phyloP scores from a whole-genome alignment of 2,113 vertebrate genomes.

The Rhineura floridana region DNA sequence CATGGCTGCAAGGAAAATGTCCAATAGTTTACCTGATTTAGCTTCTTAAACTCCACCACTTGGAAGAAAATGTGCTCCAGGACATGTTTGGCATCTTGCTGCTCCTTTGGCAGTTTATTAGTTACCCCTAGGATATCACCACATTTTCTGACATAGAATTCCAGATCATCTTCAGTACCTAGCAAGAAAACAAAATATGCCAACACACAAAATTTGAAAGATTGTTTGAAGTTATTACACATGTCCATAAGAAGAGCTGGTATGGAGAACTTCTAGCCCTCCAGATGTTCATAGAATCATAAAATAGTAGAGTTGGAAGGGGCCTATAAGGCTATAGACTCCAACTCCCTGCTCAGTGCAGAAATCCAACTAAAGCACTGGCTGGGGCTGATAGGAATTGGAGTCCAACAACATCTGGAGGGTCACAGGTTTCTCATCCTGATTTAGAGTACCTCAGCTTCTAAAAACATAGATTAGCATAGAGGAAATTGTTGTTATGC shows the following conservation, averaged over 20 bases:
- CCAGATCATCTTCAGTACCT: slow-evolving; percentile 96
- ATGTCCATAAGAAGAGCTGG: accelerated
- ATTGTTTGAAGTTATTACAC: background rate
- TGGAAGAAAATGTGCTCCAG: slow-evolving; percentile 96
- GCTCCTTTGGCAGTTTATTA: slow-evolving; percentile 87
- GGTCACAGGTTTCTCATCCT: too few relatives aligned
- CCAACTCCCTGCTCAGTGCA: too few relatives aligned
- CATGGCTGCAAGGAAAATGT: background rate
- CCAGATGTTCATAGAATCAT: too few relatives aligned
- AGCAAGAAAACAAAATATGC: background rate
- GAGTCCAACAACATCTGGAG: too few relatives aligned
- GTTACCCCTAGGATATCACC: slow-evolving; percentile 93
- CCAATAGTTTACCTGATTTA: slow-evolving; percentile 87
- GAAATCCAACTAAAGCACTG: too few relatives aligned
- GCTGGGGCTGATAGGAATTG: too few relatives aligned
- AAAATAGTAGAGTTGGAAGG: too few relatives aligned
- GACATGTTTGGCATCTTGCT: slow-evolving; percentile 90
- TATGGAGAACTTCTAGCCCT: background rate
- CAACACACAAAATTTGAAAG: too few relatives aligned
- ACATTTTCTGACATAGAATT: slow-evolving; percentile 94
- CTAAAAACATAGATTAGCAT: too few relatives aligned
- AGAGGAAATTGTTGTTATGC: too few relatives aligned
- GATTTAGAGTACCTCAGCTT: background rate
- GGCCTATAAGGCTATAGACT: too few relatives aligned
- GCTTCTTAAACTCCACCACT: slow-evolving; percentile 97